Evolutionary conservation across 1,140 invertebrate species (phyloP), one percentile per base, ranked within the genome.

Genomic region (Sitodiplosis mosellana): DNA sequence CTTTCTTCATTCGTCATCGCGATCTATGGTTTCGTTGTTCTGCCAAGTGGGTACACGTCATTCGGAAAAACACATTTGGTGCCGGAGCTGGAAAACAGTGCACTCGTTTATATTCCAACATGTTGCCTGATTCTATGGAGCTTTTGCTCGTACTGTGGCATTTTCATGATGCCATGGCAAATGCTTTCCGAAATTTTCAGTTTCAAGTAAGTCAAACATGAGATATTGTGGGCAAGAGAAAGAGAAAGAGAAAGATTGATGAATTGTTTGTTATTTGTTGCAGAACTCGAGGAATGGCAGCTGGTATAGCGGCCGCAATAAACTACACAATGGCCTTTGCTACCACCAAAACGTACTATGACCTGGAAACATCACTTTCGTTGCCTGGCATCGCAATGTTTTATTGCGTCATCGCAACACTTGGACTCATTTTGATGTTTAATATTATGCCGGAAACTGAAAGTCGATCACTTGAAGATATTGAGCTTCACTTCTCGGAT

Each of bases 361-460:
- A 71, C 34, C 47, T 73, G 10, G 67, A 76, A 50, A 56, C 56
- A 2, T 34, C 54, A 4, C 53, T 78, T 1, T 69, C 70, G 12
- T 54, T 73, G 14, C 69, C 69, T 52, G 75, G 72, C 2, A 67
- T 64, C 1, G 81, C 80, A 55, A 78, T 71, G 53, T 64, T 78
- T 42, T 83, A 78, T 59, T 66, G 73, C 5, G 65, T 54, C 2
- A 66, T 77, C 45, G 71, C 72, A 17, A 64, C 72, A 14, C 15
- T 77, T n/a, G 33, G 48, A 34, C 59, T 75, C 12, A 55, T 73
- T 3, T 56, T 80, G 47, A 60, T 83, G 12, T 75, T 74, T 50
- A 69, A 77, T 40, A 74, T 75, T 49, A 58, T 89, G n/a, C 84
- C 86, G 2, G 83, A 89, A 64, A 89, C 84, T 0, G 83, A 83